These are phyloP conservation scores for Lacerta agilis DNA, from an alignment of 2,797 vertebrate genomes.

Conservation along the genomic window DNA sequence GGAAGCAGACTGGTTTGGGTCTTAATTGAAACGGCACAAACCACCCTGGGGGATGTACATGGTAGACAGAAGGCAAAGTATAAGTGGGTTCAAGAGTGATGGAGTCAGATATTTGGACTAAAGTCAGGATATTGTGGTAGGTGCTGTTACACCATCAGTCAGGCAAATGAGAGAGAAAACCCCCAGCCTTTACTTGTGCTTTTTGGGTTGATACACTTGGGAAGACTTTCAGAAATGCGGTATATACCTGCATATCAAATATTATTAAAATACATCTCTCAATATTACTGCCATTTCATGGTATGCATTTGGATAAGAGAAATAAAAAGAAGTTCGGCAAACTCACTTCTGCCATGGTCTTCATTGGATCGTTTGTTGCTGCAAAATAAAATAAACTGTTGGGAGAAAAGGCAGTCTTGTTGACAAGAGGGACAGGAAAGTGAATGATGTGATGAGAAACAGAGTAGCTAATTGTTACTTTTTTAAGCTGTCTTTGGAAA, in stretches of 20 bases:
- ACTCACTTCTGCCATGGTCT: neutral
- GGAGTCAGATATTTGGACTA: neutral
- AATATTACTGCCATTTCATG: neutral
- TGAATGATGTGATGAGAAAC: neutral
- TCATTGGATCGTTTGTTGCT: neutral
- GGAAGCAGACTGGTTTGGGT: neutral
- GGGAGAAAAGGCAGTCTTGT: neutral
- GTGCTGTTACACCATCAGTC: neutral
- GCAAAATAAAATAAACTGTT: neutral
- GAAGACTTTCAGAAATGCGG: neutral
- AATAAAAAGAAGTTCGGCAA: neutral
- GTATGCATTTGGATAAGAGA: neutral
- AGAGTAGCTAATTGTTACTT: neutral
- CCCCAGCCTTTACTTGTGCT: neutral
- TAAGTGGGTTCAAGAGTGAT: neutral
- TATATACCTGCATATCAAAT: neutral
- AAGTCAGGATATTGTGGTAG: neutral
- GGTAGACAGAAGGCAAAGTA: neutral
- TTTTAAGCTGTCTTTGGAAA: neutral
- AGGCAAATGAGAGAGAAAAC: neutral
- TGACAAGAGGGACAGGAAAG: neutral
- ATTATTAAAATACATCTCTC: constrained; percentile 2
- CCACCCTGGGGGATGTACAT: neutral
- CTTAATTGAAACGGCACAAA: neutral
- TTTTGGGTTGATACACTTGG: neutral